A percentile compares a stretch with the other conserved stretches of the same genome.
Conservation (phyloP, 2,113 vertebrate species). For the Microcebus griseorufus region DNA sequence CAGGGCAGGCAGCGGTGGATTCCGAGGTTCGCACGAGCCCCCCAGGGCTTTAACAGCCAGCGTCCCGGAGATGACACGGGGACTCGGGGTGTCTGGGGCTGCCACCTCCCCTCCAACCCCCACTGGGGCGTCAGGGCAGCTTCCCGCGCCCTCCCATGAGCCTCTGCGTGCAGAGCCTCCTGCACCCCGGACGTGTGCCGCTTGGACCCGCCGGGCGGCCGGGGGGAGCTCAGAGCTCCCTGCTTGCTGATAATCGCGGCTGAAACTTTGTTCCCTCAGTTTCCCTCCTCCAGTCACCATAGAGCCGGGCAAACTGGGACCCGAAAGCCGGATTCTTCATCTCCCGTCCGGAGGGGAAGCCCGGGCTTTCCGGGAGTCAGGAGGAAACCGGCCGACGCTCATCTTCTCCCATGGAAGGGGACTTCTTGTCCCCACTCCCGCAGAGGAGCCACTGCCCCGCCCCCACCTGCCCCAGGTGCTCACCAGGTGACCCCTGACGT, state of each 20-base stretch:
- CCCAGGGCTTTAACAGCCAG: not conserved
- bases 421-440: not conserved
- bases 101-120: too few species aligned
- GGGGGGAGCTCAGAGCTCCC: not conserved
- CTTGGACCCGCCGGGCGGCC: not conserved
- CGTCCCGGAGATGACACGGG: too few species aligned
- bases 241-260: not conserved
- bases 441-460: not conserved
- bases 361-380: not conserved
- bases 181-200: too few species aligned
- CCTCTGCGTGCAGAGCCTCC: not conserved
- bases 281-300: not conserved
- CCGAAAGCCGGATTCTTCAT: not conserved
- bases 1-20: not conserved
- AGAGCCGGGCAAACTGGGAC: not conserved
- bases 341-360: not conserved
- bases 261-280: constrained; percentile 35
- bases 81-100: not conserved
- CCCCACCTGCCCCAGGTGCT: too few species aligned
- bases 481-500: not conserved
- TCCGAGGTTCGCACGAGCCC: not conserved
- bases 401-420: not conserved
- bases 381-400: accelerated
- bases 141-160: accelerated
- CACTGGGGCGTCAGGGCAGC: not conserved